Evolutionary conservation across 2,797 vertebrate species (phyloP), one percentile per base, ranked within the genome.

Genomic region (Sebastes glaucus): DNA sequence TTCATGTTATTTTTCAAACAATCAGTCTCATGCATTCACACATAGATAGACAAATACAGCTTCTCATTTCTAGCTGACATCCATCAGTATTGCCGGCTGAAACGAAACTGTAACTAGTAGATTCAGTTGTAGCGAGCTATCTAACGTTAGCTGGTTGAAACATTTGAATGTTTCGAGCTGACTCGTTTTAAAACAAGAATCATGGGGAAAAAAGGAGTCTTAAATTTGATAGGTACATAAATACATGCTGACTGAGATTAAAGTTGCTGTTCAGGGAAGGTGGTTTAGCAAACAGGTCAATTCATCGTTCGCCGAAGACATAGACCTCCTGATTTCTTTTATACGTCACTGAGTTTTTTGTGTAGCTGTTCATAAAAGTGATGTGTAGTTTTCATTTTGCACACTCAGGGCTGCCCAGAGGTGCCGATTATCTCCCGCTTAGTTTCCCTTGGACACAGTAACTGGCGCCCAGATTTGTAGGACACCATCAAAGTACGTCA

Each of bases 391-490:
- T 81, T 65, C 8, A 81, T 88, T 88, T 74, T 67, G 62, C 73
- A 70, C 38, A 7, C 27, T 77, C 42, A 33, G 68, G 25, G 27
- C 53, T 80, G 35, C 27, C 72, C 35, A 30, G 68, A 32, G 27
- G 60, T 80, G 35, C 27, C 10, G 42, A 80, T 84, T 73, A 80
- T 78, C 84, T 82, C 60, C 77, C 30, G 1, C 75, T 89, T 52
- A 8, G 82, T 82, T 88, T 89, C 82, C 85, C 53, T 88, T 87
- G 67, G 85, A 91, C 78, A 61, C 35, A 16, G 73, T 18, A 60
- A 78, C 74, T 42, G 89, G 83, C 69, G 69, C 79, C 87, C 78
- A 63, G 84, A 80, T 85, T 87, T 86, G 74, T 49, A 77, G 81
- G 85, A 74, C 74, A 88, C 73, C 74, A 57, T 68, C 59, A 63